Evolutionary conservation across 2,113 vertebrate genomes (phyloP).

Genomic region (Bos javanicus): DNA sequence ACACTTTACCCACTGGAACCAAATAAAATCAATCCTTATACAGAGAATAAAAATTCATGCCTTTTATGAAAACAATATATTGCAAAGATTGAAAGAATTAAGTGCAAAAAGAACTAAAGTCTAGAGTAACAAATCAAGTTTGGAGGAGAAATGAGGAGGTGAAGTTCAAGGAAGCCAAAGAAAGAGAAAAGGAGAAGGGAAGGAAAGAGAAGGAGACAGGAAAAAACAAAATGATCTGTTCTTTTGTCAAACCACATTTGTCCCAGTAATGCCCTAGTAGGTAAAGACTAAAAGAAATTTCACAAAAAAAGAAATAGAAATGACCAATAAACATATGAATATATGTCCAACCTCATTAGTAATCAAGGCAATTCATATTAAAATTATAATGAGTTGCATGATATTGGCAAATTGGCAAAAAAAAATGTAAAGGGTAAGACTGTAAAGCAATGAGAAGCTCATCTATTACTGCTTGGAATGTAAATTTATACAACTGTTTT

Average conservation of each 20-base stretch:
- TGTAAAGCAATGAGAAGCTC: background rate
- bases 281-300: background rate
- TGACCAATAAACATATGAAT: background rate
- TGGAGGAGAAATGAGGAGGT: background rate
- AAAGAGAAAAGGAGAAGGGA: background rate
- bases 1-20: background rate
- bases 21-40: background rate
- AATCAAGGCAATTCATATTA: background rate
- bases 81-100: background rate
- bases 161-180: background rate
- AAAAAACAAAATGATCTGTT: background rate
- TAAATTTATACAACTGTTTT: background rate
- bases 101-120: background rate
- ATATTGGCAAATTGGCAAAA: background rate
- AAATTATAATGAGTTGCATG: background rate
- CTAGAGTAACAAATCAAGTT: background rate
- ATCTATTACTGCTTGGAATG: background rate
- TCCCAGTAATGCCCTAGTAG: too few relatives aligned
- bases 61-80: background rate
- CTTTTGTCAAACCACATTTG: background rate
- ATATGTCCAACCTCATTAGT: background rate
- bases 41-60: background rate
- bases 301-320: background rate
- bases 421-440: background rate
- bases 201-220: background rate